These are phyloP conservation scores for Dolichallabes microphthalmus DNA, from an alignment of 2,113 vertebrate genomes.

Conservation along the genomic window DNA sequence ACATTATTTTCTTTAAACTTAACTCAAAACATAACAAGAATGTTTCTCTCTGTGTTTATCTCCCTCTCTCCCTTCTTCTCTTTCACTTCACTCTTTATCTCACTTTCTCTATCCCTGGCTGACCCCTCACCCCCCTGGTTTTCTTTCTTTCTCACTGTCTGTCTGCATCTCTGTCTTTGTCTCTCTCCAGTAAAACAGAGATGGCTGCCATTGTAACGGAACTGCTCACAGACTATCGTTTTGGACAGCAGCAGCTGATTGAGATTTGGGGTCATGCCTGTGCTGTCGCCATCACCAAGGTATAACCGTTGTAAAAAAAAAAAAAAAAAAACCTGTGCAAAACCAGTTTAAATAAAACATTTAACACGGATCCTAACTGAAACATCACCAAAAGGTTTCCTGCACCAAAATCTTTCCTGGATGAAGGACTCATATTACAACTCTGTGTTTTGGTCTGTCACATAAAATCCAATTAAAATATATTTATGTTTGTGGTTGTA, in stretches of 20 bases:
- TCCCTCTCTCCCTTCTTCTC: constrained; percentile 28
- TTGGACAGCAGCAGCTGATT: constrained; percentile 88
- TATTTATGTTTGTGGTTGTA: no score
- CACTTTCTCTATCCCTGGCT: constrained; percentile 24
- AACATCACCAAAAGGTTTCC: background rate
- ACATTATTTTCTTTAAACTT: background rate
- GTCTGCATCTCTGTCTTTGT: constrained; percentile 31
- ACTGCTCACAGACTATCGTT: constrained; percentile 85
- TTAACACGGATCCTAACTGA: background rate
- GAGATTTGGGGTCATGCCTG: constrained; percentile 91
- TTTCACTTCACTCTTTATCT: background rate
- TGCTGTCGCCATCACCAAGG: constrained; percentile 89
- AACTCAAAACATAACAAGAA: background rate
- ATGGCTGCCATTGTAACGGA: constrained; percentile 82
- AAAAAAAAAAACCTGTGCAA: background rate
- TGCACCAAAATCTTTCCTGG: no score
- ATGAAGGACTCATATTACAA: background rate
- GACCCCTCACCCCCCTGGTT: no score
- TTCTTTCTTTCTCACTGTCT: constrained; percentile 1
- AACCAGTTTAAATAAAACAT: background rate
- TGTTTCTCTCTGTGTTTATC: constrained; percentile 33
- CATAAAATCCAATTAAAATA: no score
- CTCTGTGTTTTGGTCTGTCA: no score
- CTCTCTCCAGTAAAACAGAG: constrained; percentile 77
- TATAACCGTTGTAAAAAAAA: constrained; percentile 46